Conservation (phyloP, 2,113 vertebrate genomes). For the Leptobrachium ailaonicum region DNA sequence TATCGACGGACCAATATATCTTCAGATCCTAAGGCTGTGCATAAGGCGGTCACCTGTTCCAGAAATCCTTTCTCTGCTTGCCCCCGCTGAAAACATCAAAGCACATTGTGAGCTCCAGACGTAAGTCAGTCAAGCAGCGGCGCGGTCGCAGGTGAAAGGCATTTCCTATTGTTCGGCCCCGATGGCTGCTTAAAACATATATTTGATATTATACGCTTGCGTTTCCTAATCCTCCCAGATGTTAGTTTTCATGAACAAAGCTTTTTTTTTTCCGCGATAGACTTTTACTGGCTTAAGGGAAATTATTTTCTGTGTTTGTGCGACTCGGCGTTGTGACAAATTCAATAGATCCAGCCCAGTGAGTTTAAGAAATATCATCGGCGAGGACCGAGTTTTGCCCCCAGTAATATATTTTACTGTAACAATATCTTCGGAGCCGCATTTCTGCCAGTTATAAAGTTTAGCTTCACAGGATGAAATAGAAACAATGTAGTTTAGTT, state of each 20-base stretch:
- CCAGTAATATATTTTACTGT: too few species aligned
- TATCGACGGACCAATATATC: too few species aligned
- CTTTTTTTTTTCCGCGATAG: background rate
- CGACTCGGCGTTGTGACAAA: background rate
- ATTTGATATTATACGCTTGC: background rate
- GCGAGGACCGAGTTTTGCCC: background rate
- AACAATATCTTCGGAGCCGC: too few species aligned
- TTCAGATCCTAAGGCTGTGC: too few species aligned
- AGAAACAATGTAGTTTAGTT: too few species aligned
- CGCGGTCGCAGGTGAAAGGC: background rate
- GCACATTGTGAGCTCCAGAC: background rate
- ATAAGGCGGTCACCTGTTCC: too few species aligned
- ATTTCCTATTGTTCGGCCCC: background rate
- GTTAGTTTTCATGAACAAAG: background rate
- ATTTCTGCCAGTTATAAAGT: too few species aligned
- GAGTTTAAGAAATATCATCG: background rate
- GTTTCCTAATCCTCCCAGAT: background rate
- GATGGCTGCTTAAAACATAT: background rate
- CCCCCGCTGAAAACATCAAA: background rate
- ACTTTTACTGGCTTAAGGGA: background rate
- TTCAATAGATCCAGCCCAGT: background rate
- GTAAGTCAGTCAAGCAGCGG: background rate
- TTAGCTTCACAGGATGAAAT: too few species aligned
- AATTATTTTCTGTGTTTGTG: background rate
- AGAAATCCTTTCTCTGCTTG: background rate